Conservation (phyloP, 2,113 vertebrate genomes). For the Lepus timidus region DNA sequence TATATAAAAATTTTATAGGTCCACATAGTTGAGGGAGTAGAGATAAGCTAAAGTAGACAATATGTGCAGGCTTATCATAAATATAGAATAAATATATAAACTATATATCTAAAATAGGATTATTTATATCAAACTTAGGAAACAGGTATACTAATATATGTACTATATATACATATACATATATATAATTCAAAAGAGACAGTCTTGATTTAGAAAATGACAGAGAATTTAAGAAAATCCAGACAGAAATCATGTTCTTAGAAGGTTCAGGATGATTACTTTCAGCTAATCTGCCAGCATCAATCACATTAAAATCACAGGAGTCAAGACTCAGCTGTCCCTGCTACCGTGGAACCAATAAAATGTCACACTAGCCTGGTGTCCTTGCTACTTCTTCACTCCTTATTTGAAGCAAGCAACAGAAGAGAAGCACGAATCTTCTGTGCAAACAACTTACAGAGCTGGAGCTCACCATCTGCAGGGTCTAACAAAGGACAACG, state of each 20-base stretch:
- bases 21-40: not conserved
- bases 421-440: conserved; percentile 50
- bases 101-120: conserved; percentile 17
- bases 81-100: not conserved
- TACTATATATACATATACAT: too few species aligned
- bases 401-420: conserved; percentile 47
- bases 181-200: not conserved
- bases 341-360: conserved; percentile 69
- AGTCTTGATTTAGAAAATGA: conserved; percentile 11
- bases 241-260: conserved; percentile 47
- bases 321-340: conserved; percentile 64
- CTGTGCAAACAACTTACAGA: not conserved
- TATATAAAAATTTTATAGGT: not conserved
- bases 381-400: conserved; percentile 53
- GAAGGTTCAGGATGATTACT: conserved; percentile 52
- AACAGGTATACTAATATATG: not conserved
- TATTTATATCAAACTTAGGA: conserved; percentile 13
- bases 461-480: conserved; percentile 36
- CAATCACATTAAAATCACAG: conserved; percentile 58
- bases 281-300: conserved; percentile 29
- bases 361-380: conserved; percentile 44
- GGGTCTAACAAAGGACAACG: not conserved
- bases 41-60: not conserved
- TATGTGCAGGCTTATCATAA: not conserved
- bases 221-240: conserved; percentile 47